Evolutionary conservation across 2,797 vertebrate genomes (phyloP), one percentile per base, ranked within the genome.

Genomic region (Melopsittacus undulatus): DNA sequence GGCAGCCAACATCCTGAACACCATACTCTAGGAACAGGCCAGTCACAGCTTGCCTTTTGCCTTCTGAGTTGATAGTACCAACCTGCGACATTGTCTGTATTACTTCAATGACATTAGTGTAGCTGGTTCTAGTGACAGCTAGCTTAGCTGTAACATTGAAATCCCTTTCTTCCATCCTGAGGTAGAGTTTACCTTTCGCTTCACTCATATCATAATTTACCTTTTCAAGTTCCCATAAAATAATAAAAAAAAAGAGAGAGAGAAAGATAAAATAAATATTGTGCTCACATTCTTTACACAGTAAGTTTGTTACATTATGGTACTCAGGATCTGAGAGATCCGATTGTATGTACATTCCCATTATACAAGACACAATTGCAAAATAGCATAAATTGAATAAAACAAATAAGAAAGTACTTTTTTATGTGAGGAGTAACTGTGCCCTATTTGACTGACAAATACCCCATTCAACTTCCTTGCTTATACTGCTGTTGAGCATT

Each of bases 31-130:
- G 16, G 42, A 42, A 79, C 1, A 10, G 38, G 51, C 40, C n/a
- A n/a, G 69, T n/a, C 64, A 29, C 51, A 85, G 68, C 34, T 63
- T 72, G 52, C 21, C 68, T 68, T 80, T 8, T 81, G 77, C 76
- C 18, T 2, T 10, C 48, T 29, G 23, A 16, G 36, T 3, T 38
- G 36, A 15, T 14, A 43, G 20, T 79, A 97, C 92, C 18, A 64
- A 97, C 97, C 97, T 97, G 96, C 57, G 80, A 77, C 24, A 95
- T 49, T 27, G 93, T 96, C 84, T 97, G 97, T 14, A 62, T 72
- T 74, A 97, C 54, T 80, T 93, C 90, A 62, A 97, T 23, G 59
- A 75, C 38, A 8, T 52, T 85, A 10, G 16, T 26, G 36, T 91
- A 94, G 51, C 76, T 73, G 68, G 36, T 82, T 68, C 87, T 78